Percentiles rank a stretch among this genome's conserved stretches.
These are phyloP conservation scores for Premnoplex brunnescens DNA, from an alignment of 2,797 vertebrate genomes.

Conservation along the genomic window DNA sequence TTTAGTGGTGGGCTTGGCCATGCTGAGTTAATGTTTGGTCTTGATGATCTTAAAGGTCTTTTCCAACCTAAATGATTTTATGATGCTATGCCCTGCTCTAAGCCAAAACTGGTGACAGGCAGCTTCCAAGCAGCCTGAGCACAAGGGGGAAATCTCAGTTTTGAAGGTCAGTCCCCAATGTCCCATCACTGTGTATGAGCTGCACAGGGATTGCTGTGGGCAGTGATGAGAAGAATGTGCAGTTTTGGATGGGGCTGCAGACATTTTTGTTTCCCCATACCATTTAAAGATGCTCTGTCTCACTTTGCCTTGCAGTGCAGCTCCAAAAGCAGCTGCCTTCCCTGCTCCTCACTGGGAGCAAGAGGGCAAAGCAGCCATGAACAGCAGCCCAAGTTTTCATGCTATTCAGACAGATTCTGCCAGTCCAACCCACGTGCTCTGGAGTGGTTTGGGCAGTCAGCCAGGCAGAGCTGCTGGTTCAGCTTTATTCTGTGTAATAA, in stretches of 20 bases:
- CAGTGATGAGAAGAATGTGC: background rate
- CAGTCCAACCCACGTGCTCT: background rate
- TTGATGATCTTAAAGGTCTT: background rate
- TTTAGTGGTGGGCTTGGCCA: background rate
- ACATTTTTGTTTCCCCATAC: background rate
- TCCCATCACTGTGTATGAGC: background rate
- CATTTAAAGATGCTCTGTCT: background rate
- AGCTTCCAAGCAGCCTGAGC: background rate
- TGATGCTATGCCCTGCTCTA: background rate
- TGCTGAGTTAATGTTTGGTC: background rate
- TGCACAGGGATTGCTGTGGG: background rate
- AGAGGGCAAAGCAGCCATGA: background rate
- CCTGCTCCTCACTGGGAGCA: background rate
- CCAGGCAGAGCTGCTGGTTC: conserved; percentile 5
- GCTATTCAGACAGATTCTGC: background rate
- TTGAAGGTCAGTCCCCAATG: background rate
- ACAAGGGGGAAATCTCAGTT: background rate
- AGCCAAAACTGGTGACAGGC: background rate
- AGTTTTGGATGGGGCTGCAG: background rate
- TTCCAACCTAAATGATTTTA: background rate
- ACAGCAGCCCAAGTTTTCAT: background rate
- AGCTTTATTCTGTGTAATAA: background rate
- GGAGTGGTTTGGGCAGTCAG: background rate
- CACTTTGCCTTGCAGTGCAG: background rate
- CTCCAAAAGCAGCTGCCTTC: background rate